Evolutionary conservation across 1,140 invertebrate species (phyloP), one percentile per base, ranked within the genome.

Genomic region (Diploscapter pachys): DNA sequence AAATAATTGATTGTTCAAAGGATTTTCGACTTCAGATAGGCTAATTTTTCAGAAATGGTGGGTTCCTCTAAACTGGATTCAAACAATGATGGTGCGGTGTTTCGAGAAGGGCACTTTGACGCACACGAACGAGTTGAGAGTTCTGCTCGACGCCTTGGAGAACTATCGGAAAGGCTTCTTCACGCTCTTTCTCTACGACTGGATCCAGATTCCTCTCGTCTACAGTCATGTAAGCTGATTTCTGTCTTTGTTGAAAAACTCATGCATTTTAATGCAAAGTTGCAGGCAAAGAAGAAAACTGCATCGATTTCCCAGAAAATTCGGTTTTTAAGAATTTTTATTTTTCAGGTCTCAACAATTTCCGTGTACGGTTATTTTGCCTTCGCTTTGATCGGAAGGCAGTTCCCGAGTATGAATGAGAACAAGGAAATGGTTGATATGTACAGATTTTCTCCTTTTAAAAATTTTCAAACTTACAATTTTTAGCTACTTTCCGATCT

Each of bases 401-500:
- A 80, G 51, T 79, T 73, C 48, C 78, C 78, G 8, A 74, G 64
- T 11, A 11, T 67, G 13, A 78, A 78, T 64, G 59, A 74, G 51
- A 56, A 72, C 57, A 55, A 78, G 57, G 56, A 78, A 54, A 71
- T 71, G 51, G 75, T 92, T 0, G 94, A 97, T 84, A 87, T 93
- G 77, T 78, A 53, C 54, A 76, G 3, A 54, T 50, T 73, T 50
- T 31, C 31, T 31, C 31, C 31, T 31, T 31, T 31, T 31, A 31
- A 31, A 31, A 31, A 31, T 31, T 31, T 31, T 31, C 31, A 31
- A 61, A 66, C 0, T 51, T 56, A 3, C 3, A 52, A 6, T 57
- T 69, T 78, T n/a, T 68, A 79, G 78, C 9, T 94, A 94, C 83
- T 91, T 95, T 82, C 94, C 94, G 0, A 87, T 95, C 77, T 95